Conservation (phyloP, 2,888 invertebrate species). For the Campaea margaritaria region DNA sequence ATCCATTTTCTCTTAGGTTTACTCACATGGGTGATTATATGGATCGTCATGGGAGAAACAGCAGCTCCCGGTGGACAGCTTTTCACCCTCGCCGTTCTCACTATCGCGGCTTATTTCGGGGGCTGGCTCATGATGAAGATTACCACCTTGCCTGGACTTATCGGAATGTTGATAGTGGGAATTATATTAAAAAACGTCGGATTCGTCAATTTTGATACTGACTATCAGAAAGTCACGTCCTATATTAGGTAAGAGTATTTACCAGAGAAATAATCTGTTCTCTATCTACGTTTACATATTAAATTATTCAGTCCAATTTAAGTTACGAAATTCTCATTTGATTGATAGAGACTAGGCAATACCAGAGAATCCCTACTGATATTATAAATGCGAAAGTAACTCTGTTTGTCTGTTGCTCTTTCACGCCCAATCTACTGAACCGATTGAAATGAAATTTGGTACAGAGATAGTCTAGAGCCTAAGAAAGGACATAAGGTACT, state of each 20-base stretch:
- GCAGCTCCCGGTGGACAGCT: constrained; percentile 94
- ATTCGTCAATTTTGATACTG: constrained; percentile 88
- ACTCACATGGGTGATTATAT: constrained; percentile 91
- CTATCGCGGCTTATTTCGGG: constrained; percentile 92
- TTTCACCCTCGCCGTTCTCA: constrained; percentile 90
- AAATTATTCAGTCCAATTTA: too few species aligned
- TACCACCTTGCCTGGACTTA: constrained; percentile 92
- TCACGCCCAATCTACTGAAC: too few species aligned
- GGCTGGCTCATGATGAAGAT: constrained; percentile 91
- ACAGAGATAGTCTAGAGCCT: too few species aligned
- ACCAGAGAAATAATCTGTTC: too few species aligned
- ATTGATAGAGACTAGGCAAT: too few species aligned
- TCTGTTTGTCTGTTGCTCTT: too few species aligned
- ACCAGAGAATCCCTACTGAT: too few species aligned
- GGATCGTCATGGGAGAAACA: constrained; percentile 90
- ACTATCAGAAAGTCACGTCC: constrained; percentile 87
- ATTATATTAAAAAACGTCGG: constrained; percentile 89
- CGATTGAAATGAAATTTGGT: too few species aligned
- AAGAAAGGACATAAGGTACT: too few species aligned
- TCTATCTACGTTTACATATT: too few species aligned
- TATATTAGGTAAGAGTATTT: constrained; percentile 86
- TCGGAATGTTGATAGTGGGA: constrained; percentile 95
- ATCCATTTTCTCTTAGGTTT: constrained; percentile 75
- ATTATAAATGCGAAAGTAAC: too few species aligned
- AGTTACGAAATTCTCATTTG: too few species aligned